Base-by-base conservation (phyloP, 2,113 vertebrate genomes). In the Polypterus bichir region DNA sequence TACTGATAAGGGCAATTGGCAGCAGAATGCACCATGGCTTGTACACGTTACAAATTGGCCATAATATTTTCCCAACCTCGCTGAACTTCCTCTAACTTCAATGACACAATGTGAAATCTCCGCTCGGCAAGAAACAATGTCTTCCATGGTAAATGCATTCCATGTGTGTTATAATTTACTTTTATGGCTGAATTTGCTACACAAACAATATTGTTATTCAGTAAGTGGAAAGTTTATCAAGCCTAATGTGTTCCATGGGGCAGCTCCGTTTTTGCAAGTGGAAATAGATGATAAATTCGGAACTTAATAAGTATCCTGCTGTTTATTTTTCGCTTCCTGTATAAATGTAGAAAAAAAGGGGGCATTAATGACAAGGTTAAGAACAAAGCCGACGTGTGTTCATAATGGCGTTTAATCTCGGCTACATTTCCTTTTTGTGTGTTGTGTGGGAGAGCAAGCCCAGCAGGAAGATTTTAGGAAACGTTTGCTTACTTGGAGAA, bases 1-100 rank as follows among this genome's bases (percentile, higher is more conserved):
- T 58, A 58, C 56, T 58, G 56, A 58, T 58, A 58, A 45, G 56
- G 56, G 44, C 56, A 58, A 58, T 58, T 58, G 56, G 56, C 11
- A 58, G 56, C 44, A 58, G 44, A 58, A 58, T 58, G 44, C 56
- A 58, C 56, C 44, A 9, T 58, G 56, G 56, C 56, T 58, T 58
- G 56, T 45, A 5, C 56, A 58, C 4, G 56, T 58, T 58, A 45
- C 56, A 58, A 58, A 58, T 58, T 6, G 44, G 56, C 56, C 27
- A 45, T 58, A 7, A n/a, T 58, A 58, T 58, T 58, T 58, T 58
- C 27, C 56, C 56, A 58, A 58, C 56, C 56, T 45, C 46, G 6
- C 6, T 58, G 56, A 58, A 58, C 56, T 58, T 58, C 56, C 56
- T 58, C 56, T 58, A 45, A 58, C 56, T 58, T 58, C 11, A 45